Percentiles rank a stretch among this genome's conserved stretches.
These are phyloP conservation scores for Pyrochroa serraticornis DNA, from an alignment of 2,888 invertebrate species.

Conservation along the genomic window DNA sequence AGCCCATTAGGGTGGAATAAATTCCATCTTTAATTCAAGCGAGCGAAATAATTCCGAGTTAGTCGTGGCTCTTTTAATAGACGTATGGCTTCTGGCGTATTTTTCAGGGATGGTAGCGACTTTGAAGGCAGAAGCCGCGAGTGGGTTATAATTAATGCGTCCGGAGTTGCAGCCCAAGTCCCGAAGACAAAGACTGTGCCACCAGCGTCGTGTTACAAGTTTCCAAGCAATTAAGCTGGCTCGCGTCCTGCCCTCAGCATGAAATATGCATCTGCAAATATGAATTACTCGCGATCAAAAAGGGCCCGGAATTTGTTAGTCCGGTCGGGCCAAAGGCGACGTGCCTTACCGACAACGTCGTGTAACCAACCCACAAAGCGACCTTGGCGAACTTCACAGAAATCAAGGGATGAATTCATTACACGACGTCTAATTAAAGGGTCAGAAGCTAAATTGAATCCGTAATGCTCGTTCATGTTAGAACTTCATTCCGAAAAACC, in stretches of 20 bases:
- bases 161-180: too few relatives aligned
- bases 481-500: constrained; percentile 5
- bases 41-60: too few relatives aligned
- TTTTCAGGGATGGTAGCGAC: too few relatives aligned
- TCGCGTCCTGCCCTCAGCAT: background rate
- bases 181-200: too few relatives aligned
- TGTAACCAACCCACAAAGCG: constrained; percentile 12
- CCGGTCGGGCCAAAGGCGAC: too few relatives aligned
- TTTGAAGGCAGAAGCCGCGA: too few relatives aligned
- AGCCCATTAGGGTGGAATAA: too few relatives aligned
- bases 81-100: too few relatives aligned
- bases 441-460: constrained; percentile 26
- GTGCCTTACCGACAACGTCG: constrained; percentile 1
- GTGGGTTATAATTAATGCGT: too few relatives aligned
- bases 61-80: too few relatives aligned
- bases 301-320: background rate
- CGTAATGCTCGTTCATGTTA: constrained; percentile 15
- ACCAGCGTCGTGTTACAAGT: constrained; percentile 5
- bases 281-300: constrained; percentile 15
- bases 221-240: constrained; percentile 27
- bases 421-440: constrained; percentile 23
- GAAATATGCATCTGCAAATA: constrained; percentile 26
- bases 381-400: constrained; percentile 13
- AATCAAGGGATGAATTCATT: constrained; percentile 28
- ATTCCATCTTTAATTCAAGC: too few relatives aligned